Evolutionary conservation across 2,113 vertebrate species (phyloP), one percentile per base, ranked within the genome.

Genomic region (Ptilonorhynchus violaceus): DNA sequence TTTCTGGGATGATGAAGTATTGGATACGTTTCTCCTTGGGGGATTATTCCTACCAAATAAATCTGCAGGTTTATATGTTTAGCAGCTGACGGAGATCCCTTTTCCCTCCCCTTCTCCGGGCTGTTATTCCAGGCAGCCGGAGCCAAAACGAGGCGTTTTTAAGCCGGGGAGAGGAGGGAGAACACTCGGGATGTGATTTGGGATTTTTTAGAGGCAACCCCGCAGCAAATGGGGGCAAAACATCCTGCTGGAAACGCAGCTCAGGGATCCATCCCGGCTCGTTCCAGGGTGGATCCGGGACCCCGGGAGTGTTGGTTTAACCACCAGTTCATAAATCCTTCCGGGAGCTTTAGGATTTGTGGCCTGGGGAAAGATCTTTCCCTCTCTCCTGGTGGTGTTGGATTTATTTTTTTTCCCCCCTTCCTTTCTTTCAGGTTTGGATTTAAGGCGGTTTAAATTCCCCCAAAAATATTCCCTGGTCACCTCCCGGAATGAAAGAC

Each of bases 41-140:
- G 96, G 95, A 96, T 96, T 96, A 96, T 96, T 97, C 93, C 94
- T 91, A 94, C 92, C 92, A 96, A 95, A 85, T 92, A 92, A 95
- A 96, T 95, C 94, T 96, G 80, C 93, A 89, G 81, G 92, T 97
- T 97, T 97, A 97, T 96, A 94, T 68, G 91, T 97, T 98, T 97
- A 97, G 87, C 97, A 97, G 97, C 96, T 97, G 96, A 97, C 46
- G 2, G 95, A 74, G 90, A 94, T 93, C 94, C 93, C 89, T 95
- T 88, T 69, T 35, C 93, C 92, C 84, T 88, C 70, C 88, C 64
- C 66, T 93, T 82, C 73, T 47, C 77, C 0, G 0, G 42, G 53
- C 63, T 44, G 47, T 88, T 89, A 78, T 76, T 87, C 84, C 72
- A 74, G 70, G 86, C 90, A 93, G 92, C 53, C 52, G 6, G 84